Base-by-base conservation (phyloP, 2,113 vertebrate genomes). In the Callospermophilus lateralis region DNA sequence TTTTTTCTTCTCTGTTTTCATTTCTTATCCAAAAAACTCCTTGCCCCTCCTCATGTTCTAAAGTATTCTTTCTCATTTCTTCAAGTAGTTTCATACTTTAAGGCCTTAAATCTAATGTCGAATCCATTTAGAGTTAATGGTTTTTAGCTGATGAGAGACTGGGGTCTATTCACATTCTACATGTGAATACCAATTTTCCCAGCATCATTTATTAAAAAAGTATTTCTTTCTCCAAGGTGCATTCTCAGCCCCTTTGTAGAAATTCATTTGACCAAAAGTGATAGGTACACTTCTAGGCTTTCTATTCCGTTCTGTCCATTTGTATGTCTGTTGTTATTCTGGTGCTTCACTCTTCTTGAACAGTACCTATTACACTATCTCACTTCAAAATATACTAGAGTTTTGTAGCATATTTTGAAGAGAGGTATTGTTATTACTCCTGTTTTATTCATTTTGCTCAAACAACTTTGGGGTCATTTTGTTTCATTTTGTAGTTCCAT, bases 1-100 rank as follows among this genome's bases (percentile, higher is more conserved):
- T 1, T 0, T 30, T 11, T 8, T 3, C 2, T 24, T n/a, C 3
- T 39, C 7, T 37, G 67, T 12, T 17, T 58, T 22, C 20, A 6
- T 58, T 58, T 20, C 68, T 19, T 86, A 34, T 12, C 15, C 45
- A 32, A 72, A 45, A 32, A 37, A 9, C 17, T 37, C 0, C 8
- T 37, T 28, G 6, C 26, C 68, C 34, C 19, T 19, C 20, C 0
- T 0, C 5, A 19, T 20, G 19, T 55, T 55, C 55, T 55, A 55
- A 55, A 55, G 55, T 55, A 19, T 20, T 55, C 5, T 19, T 55
- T 20, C 19, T 19, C 17, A 17, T 70, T 30, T 70, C 16, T 58
- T 73, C 12, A 26, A 39, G 5, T 51, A 10, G 34, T 39, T 51
- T 55, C 6, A 58, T 42, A 37, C 16, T 10, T 8, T 39, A 32